Base-by-base conservation (phyloP, 2,888 invertebrate species). In the Troides oblongomaculatus region DNA sequence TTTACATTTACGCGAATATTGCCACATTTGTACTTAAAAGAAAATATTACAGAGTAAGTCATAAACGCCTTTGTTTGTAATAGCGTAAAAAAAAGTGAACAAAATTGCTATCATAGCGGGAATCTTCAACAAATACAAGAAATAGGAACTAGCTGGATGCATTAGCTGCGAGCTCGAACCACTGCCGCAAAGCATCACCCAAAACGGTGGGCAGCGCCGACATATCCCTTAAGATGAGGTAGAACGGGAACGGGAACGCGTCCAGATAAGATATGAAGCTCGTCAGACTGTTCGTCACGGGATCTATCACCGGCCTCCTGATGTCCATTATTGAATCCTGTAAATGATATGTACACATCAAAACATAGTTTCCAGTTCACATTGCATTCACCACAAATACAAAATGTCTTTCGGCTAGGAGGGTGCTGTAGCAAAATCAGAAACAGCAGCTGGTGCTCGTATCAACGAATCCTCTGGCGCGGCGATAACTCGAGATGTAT, bases 221-320 rank as follows among this genome's bases (percentile, higher is more conserved):
- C 79, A 99, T 95, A 82, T 99, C 98, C 71, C 97, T 92, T 43
- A 99, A 94, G 78, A 99, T 96, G 64, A 99, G 94, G 87, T 99
- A 99, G 93, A 98, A 99, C 0, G 99, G 99, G 87, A 99, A 99
- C 0, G 99, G 99, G 88, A 99, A 99, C 63, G 94, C 95, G 80
- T 99, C 99, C 93, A 99, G 95, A 85, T 99, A 99, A 0, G 96
- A 94, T 76, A 94, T 93, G 75, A 97, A 95, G 61, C 93, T 92
- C 10, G 93, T 80, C 36, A 94, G 79, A 77, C 93, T 92, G 61
- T 90, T 89, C 59, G 92, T 92, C 5, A 93, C 92, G 56, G 91
- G 93, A 75, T 93, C 93, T 82, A 97, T 96, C 23, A 96, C 86
- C 0, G 97, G 97, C 78, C 96, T 95, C 74, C 96, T 94, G 78